phyloP scores from a whole-genome alignment of 2,888 invertebrate genomes.

The Mythimna ferrago region DNA sequence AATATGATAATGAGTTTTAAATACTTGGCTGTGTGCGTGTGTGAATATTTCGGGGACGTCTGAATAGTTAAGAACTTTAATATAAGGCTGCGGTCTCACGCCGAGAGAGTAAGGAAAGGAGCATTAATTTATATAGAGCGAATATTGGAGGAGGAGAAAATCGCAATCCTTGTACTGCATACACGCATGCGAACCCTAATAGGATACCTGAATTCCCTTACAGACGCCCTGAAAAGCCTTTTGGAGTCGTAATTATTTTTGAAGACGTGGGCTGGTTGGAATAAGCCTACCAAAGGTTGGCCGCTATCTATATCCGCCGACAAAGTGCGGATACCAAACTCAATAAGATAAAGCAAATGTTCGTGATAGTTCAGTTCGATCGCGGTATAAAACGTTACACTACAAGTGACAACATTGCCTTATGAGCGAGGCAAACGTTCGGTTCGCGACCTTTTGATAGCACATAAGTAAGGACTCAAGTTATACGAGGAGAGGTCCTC shows the following conservation, averaged over 20 bases:
- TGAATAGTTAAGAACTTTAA: conserved; percentile 9
- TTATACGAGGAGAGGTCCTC: neutral
- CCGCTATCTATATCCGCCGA: too few species aligned
- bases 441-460: neutral
- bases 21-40: conserved; percentile 10
- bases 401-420: neutral
- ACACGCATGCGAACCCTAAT: too few species aligned
- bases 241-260: too few species aligned
- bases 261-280: too few species aligned
- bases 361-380: neutral
- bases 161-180: too few species aligned
- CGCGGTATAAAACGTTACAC: neutral
- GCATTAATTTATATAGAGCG: neutral
- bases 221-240: too few species aligned
- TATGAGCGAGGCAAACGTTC: conserved; percentile 1
- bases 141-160: too few species aligned
- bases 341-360: neutral
- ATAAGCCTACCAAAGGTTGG: too few species aligned
- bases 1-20: conserved; percentile 41
- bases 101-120: too few species aligned
- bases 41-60: conserved; percentile 21
- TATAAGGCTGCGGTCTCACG: conserved; percentile 1
- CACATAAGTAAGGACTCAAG: neutral
- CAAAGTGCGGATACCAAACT: too few species aligned
- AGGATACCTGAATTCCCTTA: too few species aligned